Base-by-base conservation (phyloP, 2,113 vertebrate genomes). In the Phalacrocorax brasilianus region DNA sequence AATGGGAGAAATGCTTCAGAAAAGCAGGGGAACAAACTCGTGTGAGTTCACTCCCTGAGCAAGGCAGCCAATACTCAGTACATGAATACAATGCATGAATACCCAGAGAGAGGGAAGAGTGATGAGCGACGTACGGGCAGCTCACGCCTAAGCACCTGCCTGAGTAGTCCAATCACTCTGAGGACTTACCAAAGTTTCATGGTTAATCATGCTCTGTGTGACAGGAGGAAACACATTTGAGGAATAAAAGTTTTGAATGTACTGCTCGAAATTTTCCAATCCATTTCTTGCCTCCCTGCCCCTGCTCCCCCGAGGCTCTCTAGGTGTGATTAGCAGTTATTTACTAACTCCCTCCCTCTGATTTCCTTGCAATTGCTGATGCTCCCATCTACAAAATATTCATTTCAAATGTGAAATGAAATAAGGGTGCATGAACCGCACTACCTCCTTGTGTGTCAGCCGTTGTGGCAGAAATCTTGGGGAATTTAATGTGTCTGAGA, bases 331-430 rank as follows among this genome's bases (percentile, higher is more conserved):
- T 81, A 93, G 74, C 73, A 67, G 44, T 91, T 91, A 88, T 95
- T 96, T 94, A 80, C 83, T 77, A 91, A 94, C 6, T 27, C 66
- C 84, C 58, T 81, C 47, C 23, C 33, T 76, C 91, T 92, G 68
- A 95, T 92, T 97, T 96, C 91, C 4, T 30, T 89, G 66, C 49
- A 91, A 91, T 35, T 94, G 86, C 56, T 81, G 93, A 92, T 85
- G 82, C 79, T 89, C 79, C 35, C 78, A 73, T 42, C 87, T 81
- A 68, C 85, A 89, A 97, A 97, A 90, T 91, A 96, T 9, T 94
- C 1, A 92, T 93, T 94, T 94, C 83, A 96, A 95, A 94, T 38
- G 75, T 3, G 6, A 95, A 95, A 74, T 67, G 75, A 94, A 89
- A 12, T 68, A 74, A 79, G 80, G 96, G 44, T 66, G 70, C 77